These are phyloP conservation scores for Ormia ochracea DNA, from an alignment of 2,888 invertebrate genomes.

Conservation along the genomic window DNA sequence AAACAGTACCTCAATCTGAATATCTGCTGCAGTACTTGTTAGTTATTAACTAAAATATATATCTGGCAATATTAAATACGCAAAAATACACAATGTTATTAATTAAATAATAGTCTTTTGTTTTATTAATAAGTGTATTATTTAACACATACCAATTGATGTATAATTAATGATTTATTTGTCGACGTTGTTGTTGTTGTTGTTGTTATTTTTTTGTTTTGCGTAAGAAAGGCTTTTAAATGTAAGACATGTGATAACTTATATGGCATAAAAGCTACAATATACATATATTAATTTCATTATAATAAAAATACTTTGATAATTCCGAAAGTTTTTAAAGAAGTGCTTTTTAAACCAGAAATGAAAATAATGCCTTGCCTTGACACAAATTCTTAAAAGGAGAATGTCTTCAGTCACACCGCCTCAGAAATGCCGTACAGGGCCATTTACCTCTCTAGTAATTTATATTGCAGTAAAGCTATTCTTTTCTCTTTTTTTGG, in stretches of 20 bases:
- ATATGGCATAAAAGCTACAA: background rate
- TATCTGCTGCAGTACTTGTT: conserved; percentile 7
- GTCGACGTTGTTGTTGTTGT: background rate
- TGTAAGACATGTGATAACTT: background rate
- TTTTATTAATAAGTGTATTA: conserved; percentile 9
- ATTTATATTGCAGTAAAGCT: too few species aligned
- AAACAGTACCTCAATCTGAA: background rate
- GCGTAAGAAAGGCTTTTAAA: background rate
- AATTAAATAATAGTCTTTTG: conserved; percentile 13
- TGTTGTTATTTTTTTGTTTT: background rate
- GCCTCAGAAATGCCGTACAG: too few species aligned
- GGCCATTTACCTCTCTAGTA: too few species aligned
- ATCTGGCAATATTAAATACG: background rate
- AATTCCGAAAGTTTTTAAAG: background rate
- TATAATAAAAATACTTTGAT: too few species aligned
- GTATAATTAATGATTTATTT: conserved; percentile 29
- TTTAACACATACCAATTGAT: too few species aligned
- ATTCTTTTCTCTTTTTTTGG: too few species aligned
- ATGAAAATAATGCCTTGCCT: background rate
- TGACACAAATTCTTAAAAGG: too few species aligned
- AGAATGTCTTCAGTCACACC: too few species aligned
- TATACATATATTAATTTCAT: too few species aligned
- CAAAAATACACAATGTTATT: conserved; percentile 12
- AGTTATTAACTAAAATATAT: background rate
- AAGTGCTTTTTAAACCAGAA: background rate